These are phyloP conservation scores for Psittacula derbiana DNA, from an alignment of 2,797 vertebrate genomes.

Conservation along the genomic window DNA sequence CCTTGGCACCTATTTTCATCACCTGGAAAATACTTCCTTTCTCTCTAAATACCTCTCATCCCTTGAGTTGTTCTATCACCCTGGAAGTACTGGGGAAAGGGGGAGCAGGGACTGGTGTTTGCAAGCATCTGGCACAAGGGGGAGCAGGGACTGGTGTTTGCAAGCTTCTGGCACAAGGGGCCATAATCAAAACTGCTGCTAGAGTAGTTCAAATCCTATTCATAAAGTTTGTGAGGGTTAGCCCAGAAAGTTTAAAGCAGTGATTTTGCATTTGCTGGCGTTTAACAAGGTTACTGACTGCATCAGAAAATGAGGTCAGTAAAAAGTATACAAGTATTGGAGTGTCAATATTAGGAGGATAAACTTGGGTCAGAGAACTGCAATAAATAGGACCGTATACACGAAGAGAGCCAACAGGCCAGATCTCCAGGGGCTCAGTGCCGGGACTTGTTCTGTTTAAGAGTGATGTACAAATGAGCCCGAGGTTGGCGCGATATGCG, in stretches of 20 bases:
- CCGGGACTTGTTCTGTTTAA: neutral
- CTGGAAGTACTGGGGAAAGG: neutral
- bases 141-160: neutral
- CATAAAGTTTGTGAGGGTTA: slow-evolving; percentile 8
- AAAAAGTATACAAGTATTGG: neutral
- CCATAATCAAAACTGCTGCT: neutral
- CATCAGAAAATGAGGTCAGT: slow-evolving; percentile 21
- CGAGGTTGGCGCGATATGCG: neutral
- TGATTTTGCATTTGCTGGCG: neutral
- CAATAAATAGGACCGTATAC: neutral
- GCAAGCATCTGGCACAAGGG: neutral
- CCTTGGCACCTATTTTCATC: neutral
- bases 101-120: neutral
- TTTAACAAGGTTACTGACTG: neutral
- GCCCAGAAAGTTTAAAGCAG: neutral
- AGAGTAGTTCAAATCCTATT: slow-evolving; percentile 13
- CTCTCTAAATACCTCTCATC: neutral
- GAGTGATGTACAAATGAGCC: neutral
- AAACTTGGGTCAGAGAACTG: neutral
- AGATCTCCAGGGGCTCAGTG: neutral
- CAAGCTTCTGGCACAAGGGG: neutral
- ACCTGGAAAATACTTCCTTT: neutral
- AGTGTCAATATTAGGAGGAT: neutral
- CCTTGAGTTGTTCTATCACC: neutral
- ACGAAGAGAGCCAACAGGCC: neutral